A percentile compares a stretch with the other conserved stretches of the same genome.
Evolutionary conservation across 2,888 invertebrate genomes (phyloP).

Genomic region (Drosophila infuscata): DNA sequence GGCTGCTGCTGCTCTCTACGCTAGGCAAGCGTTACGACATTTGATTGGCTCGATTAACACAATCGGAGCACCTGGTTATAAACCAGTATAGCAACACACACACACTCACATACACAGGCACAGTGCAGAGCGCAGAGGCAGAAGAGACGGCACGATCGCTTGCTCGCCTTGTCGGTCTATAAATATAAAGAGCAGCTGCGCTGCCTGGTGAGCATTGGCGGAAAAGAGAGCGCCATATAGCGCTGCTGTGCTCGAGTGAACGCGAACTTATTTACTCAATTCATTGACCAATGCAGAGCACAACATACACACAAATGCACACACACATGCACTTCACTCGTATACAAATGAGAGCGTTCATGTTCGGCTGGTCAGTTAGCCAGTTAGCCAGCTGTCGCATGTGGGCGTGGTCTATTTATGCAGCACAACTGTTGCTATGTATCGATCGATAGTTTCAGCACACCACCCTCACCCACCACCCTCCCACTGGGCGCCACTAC

Average conservation of each 20-base stretch:
- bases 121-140: slow-evolving; percentile 6
- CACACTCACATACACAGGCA: slow-evolving; percentile 26
- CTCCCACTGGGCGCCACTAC: slow-evolving; percentile 2
- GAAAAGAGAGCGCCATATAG: slow-evolving; percentile 57
- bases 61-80: slow-evolving; percentile 83
- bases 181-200: slow-evolving; percentile 63
- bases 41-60: slow-evolving; percentile 83
- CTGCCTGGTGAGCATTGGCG: slow-evolving; percentile 28
- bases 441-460: slow-evolving; percentile 31
- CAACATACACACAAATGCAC: slow-evolving; percentile 24
- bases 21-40: slow-evolving; percentile 64
- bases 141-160: slow-evolving; percentile 43
- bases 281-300: slow-evolving; percentile 84
- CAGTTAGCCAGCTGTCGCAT: slow-evolving; percentile 49
- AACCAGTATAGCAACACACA: slow-evolving; percentile 67
- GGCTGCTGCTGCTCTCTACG: slow-evolving; percentile 23
- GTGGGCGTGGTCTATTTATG: slow-evolving; percentile 77
- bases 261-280: slow-evolving; percentile 81
- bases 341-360: slow-evolving; percentile 55
- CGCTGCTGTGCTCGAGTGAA: slow-evolving; percentile 50
- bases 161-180: slow-evolving; percentile 59
- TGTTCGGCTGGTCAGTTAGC: slow-evolving; percentile 41
- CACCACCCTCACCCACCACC: neutral
- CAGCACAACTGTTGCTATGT: slow-evolving; percentile 57
- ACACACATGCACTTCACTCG: slow-evolving; percentile 7